Percentiles rank a stretch among this genome's conserved stretches.
Evolutionary conservation across 37 sponge, comb jelly and placozoan genomes (phyloP).

Genomic region (Agelas oroides): DNA sequence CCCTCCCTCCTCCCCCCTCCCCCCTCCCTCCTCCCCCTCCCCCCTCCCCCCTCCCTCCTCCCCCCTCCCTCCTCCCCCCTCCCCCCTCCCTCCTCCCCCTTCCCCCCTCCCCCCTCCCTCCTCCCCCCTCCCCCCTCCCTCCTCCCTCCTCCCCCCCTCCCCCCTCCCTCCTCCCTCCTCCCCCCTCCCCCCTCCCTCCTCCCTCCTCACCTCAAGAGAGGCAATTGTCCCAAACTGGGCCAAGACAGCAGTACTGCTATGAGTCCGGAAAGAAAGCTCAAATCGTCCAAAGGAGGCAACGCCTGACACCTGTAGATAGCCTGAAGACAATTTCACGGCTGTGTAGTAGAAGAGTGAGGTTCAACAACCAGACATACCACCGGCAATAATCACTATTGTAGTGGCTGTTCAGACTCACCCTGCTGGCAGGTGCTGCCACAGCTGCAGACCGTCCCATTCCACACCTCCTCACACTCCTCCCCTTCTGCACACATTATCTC

Average conservation of each 20-base stretch:
- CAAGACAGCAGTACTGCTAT: background rate
- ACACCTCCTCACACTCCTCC: slow-evolving; percentile 39
- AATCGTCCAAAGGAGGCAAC: background rate
- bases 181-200: no score
- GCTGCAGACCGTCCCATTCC: slow-evolving; percentile 52
- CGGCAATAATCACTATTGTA: background rate
- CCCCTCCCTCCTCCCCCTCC: no score
- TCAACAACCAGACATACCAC: background rate
- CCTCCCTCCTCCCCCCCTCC: no score
- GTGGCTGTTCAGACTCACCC: background rate
- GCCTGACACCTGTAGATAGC: background rate
- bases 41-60: no score
- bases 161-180: no score
- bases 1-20: no score
- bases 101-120: no score
- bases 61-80: no score
- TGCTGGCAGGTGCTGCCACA: background rate
- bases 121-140: no score
- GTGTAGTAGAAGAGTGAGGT: no score
- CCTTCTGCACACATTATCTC: no score
- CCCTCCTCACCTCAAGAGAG: slow-evolving; percentile 14
- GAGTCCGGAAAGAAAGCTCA: slow-evolving; percentile 13
- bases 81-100: no score
- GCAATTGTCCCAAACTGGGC: slow-evolving; percentile 12
- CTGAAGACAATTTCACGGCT: slow-evolving; percentile 5